Percentiles rank a stretch among this genome's conserved stretches.
These are phyloP conservation scores for Drosophila yakuba DNA, from an alignment of 1,140 invertebrate genomes.

Conservation along the genomic window DNA sequence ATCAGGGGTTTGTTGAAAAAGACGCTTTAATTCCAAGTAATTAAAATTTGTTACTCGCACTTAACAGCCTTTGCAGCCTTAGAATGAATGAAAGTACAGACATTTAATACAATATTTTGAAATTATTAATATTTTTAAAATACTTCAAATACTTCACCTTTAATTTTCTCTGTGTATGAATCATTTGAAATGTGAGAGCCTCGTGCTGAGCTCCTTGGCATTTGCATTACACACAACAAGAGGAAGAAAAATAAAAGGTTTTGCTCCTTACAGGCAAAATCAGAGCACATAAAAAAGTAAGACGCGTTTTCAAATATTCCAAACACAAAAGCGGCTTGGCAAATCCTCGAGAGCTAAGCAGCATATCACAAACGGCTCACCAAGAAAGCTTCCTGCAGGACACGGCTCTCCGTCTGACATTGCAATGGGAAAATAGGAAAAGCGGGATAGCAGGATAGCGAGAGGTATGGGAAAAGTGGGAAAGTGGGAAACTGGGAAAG, in stretches of 20 bases:
- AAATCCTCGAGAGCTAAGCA: constrained; percentile 76
- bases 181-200: constrained; percentile 59
- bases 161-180: not conserved
- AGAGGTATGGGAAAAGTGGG: not conserved
- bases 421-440: constrained; percentile 20
- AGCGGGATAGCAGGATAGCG: not conserved
- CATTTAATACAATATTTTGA: too few species aligned
- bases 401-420: constrained; percentile 40
- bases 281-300: constrained; percentile 52
- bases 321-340: constrained; percentile 73
- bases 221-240: constrained; percentile 46
- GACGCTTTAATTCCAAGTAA: not conserved
- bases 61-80: too few species aligned
- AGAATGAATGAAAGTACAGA: too few species aligned
- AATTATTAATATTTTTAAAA: too few species aligned
- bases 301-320: constrained; percentile 73
- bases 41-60: not conserved
- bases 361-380: constrained; percentile 72
- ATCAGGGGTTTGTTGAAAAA: not conserved
- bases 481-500: not conserved
- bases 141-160: too few species aligned
- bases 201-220: constrained; percentile 37
- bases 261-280: constrained; percentile 25
- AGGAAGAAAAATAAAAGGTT: constrained; percentile 59
- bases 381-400: constrained; percentile 49